Conservation (phyloP, 2,888 invertebrate species). For the Hybos culiciformis region DNA sequence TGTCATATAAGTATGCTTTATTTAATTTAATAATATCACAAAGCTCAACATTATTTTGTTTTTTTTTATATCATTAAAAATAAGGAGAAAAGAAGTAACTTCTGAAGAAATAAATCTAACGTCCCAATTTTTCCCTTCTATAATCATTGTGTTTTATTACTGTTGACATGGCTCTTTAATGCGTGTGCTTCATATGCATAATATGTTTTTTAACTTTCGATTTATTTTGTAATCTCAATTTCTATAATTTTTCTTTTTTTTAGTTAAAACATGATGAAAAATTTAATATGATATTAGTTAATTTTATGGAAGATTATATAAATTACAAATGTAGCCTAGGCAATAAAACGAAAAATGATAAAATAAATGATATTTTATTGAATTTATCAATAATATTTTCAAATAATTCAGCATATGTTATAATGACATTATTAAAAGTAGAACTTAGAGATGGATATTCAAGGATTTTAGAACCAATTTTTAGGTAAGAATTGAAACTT, state of each 20-base stretch:
- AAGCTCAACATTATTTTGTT: too few relatives aligned
- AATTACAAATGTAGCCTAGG: constrained; percentile 14
- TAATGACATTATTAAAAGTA: constrained; percentile 14
- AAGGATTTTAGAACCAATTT: constrained; percentile 14
- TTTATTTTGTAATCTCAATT: background rate
- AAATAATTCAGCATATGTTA: constrained; percentile 11
- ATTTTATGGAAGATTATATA: constrained; percentile 15
- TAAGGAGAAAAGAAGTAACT: too few relatives aligned
- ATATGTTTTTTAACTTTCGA: too few relatives aligned
- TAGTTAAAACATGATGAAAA: constrained; percentile 13
- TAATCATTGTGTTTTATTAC: too few relatives aligned
- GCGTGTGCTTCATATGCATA: too few relatives aligned
- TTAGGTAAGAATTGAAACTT: constrained; percentile 9
- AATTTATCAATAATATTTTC: constrained; percentile 12
- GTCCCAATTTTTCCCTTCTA: too few relatives aligned
- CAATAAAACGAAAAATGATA: constrained; percentile 8
- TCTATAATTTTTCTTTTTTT: constrained; percentile 1
- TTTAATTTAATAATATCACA: background rate
- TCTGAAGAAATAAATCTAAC: too few relatives aligned
- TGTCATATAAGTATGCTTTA: background rate
- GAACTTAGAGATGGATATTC: constrained; percentile 9
- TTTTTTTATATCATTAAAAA: too few relatives aligned
- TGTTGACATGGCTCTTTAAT: too few relatives aligned
- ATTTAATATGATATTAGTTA: constrained; percentile 14
- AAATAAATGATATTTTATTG: constrained; percentile 11